A percentile compares a stretch with the other conserved stretches of the same genome.
Evolutionary conservation across 2,797 vertebrate genomes (phyloP).

Genomic region (Rhadinocentrus ornatus): DNA sequence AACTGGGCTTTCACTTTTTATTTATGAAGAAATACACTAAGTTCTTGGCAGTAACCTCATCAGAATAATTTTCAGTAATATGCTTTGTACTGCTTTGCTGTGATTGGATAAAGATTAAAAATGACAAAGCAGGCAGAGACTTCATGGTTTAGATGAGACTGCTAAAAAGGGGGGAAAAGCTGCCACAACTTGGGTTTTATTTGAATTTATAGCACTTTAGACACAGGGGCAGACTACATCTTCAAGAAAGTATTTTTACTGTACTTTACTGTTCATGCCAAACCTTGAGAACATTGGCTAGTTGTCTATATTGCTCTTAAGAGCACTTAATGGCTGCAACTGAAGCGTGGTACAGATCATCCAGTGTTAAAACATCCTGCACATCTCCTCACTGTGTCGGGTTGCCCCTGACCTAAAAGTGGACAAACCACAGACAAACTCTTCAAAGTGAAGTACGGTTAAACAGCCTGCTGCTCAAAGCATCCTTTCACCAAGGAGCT

Average conservation of each 20-base stretch:
- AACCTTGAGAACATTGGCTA: conserved; percentile 42
- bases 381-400: conserved; percentile 51
- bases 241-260: conserved; percentile 53
- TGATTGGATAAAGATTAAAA: background rate
- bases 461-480: conserved; percentile 60
- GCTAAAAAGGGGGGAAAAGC: background rate
- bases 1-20: background rate
- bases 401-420: conserved; percentile 66
- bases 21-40: background rate
- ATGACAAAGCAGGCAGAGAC: no score
- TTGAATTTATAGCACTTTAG: conserved; percentile 10
- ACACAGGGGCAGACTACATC: conserved; percentile 9
- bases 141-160: no score
- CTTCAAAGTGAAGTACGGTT: conserved; percentile 47
- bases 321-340: conserved; percentile 41
- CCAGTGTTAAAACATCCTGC: conserved; percentile 41
- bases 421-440: conserved; percentile 54
- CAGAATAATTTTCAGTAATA: background rate
- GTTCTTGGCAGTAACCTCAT: background rate
- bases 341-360: conserved; percentile 17
- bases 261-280: conserved; percentile 43
- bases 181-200: conserved; percentile 31
- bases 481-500: conserved; percentile 54
- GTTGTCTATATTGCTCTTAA: conserved; percentile 39
- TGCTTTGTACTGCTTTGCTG: conserved; percentile 14